A percentile compares a stretch with the other conserved stretches of the same genome.
Evolutionary conservation across 35 echinoderm and acorn worm species (phyloP).

Genomic region (Eucidaris tribuloides): DNA sequence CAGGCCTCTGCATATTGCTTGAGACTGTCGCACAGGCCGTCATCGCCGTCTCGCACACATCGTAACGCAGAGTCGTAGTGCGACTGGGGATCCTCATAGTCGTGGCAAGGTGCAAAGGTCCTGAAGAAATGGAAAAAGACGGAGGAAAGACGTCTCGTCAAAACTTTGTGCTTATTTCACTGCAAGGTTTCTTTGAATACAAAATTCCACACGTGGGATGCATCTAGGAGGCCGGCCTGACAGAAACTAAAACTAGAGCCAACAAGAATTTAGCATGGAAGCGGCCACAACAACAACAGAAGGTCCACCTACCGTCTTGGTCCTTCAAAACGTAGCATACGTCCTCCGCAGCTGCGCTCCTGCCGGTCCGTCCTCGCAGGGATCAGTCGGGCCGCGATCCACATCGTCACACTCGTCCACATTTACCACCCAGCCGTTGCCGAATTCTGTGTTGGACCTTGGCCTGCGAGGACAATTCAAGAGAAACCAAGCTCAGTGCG

Average conservation of each 20-base stretch:
- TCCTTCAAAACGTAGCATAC: conserved; percentile 51
- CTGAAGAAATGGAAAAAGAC: conserved; percentile 7
- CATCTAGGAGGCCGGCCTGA: too few species aligned
- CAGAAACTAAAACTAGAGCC: too few species aligned
- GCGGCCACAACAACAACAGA: background rate
- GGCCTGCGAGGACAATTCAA: background rate
- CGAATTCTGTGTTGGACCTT: conserved; percentile 51
- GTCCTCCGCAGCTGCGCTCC: conserved; percentile 18
- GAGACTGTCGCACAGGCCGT: conserved; percentile 59
- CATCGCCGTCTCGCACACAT: conserved; percentile 83
- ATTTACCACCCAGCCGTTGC: conserved; percentile 58
- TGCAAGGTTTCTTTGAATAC: background rate
- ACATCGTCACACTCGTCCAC: conserved; percentile 27
- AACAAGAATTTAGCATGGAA: too few species aligned
- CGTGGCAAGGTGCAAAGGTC: conserved; percentile 73
- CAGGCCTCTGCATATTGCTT: conserved; percentile 68
- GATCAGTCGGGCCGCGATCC: conserved; percentile 5
- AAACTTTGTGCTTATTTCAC: background rate
- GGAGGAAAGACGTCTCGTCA: background rate
- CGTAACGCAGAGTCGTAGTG: conserved; percentile 63
- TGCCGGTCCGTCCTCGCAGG: conserved; percentile 54
- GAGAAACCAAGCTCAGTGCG: too few species aligned
- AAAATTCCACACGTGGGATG: background rate
- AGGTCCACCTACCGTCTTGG: conserved; percentile 21
- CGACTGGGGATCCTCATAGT: conserved; percentile 32